Conservation (phyloP, 1,140 invertebrate genomes). For the Drosophila novamexicana region DNA sequence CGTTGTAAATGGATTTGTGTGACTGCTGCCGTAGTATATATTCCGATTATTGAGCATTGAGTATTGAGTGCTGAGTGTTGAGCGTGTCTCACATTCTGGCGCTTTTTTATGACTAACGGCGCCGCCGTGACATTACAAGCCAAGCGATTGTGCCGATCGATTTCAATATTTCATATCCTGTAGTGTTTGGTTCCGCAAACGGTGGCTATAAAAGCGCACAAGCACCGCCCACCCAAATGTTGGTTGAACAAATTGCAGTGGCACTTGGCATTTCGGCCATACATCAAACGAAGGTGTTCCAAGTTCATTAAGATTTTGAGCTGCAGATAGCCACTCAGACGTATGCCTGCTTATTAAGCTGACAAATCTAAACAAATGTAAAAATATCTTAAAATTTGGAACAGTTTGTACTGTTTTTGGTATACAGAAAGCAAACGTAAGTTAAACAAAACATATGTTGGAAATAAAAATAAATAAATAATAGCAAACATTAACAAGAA, state of each 20-base stretch:
- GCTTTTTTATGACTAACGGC: slow-evolving; percentile 65
- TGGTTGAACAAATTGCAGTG: slow-evolving; percentile 67
- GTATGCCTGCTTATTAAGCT: slow-evolving; percentile 3
- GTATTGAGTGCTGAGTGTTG: slow-evolving; percentile 21
- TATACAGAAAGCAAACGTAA: no score
- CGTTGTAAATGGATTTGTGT: slow-evolving; percentile 11
- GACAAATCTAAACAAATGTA: background rate
- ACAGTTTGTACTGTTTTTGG: no score
- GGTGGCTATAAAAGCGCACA: slow-evolving; percentile 23
- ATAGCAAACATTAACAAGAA: no score
- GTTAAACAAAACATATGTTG: no score
- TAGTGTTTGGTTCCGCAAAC: slow-evolving; percentile 57
- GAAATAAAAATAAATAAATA: no score
- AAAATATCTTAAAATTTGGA: background rate
- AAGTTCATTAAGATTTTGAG: slow-evolving; percentile 22
- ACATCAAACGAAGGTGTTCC: slow-evolving; percentile 26
- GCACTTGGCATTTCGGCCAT: slow-evolving; percentile 60
- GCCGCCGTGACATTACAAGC: slow-evolving; percentile 58
- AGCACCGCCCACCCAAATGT: slow-evolving; percentile 29
- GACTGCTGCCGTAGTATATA: slow-evolving; percentile 4
- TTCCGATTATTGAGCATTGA: slow-evolving; percentile 14
- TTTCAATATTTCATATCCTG: slow-evolving; percentile 67
- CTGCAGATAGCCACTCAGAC: slow-evolving; percentile 11
- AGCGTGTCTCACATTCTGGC: slow-evolving; percentile 19
- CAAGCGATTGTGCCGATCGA: slow-evolving; percentile 39